Conservation (phyloP, 2,797 vertebrate genomes). For the Sebastes nivosus region DNA sequence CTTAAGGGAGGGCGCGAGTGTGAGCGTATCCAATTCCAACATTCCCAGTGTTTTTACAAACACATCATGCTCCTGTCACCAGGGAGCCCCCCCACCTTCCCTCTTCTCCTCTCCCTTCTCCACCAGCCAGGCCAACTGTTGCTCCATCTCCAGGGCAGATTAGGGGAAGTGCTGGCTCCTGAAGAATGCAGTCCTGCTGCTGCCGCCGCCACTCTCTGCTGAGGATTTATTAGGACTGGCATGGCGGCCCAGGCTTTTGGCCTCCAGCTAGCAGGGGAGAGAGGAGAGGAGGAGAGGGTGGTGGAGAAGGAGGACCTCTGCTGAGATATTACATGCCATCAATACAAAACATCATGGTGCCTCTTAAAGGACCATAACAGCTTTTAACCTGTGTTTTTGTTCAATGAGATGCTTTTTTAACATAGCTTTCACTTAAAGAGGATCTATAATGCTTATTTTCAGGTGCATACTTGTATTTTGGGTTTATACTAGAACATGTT, state of each 20-base stretch:
- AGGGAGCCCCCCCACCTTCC: slow-evolving; percentile 22
- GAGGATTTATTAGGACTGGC: slow-evolving; percentile 78
- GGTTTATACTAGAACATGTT: too few species aligned
- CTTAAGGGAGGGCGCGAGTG: slow-evolving; percentile 30
- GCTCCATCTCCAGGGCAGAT: slow-evolving; percentile 74
- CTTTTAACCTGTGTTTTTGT: slow-evolving; percentile 1
- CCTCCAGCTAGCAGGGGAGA: slow-evolving; percentile 44
- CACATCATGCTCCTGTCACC: slow-evolving; percentile 57
- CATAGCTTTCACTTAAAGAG: not conserved
- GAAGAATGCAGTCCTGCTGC: slow-evolving; percentile 76
- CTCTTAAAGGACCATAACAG: slow-evolving; percentile 24
- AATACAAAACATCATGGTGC: slow-evolving; percentile 53
- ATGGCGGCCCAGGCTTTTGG: slow-evolving; percentile 65
- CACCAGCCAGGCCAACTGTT: slow-evolving; percentile 70
- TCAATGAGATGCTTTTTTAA: slow-evolving; percentile 2
- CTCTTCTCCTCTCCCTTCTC: slow-evolving; percentile 4
- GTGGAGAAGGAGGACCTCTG: slow-evolving; percentile 53
- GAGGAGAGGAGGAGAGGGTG: slow-evolving; percentile 28
- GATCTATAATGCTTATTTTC: too few species aligned
- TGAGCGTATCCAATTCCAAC: slow-evolving; percentile 57
- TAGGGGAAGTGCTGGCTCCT: slow-evolving; percentile 74
- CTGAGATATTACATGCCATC: slow-evolving; percentile 60
- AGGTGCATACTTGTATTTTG: too few species aligned
- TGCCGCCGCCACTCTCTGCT: slow-evolving; percentile 60
- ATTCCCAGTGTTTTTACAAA: slow-evolving; percentile 68